Base-by-base conservation (phyloP, 2,113 vertebrate genomes). In the Agapornis roseicollis region DNA sequence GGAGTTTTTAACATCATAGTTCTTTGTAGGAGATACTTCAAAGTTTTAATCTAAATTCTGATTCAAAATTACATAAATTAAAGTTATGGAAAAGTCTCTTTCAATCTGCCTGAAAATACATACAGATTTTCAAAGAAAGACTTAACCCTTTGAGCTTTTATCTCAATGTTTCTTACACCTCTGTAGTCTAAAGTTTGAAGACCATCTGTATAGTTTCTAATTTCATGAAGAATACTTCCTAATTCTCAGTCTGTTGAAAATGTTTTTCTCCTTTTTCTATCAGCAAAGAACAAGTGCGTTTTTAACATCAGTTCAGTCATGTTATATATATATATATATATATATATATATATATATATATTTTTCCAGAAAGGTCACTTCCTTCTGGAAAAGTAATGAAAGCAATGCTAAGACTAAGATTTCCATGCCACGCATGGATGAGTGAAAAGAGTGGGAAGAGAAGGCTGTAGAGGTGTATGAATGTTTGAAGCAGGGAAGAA, bases 31-130 rank as follows among this genome's bases (percentile, higher is more conserved):
- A 93, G 65, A 73, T 37, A 84, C 76, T 86, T 85, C 58, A 33
- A 93, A 53, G 70, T 72, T 92, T 85, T 93, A 88, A 90, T 80
- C 33, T 80, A 50, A 85, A 82, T 64, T 93, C 80, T 90, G 18
- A 80, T 91, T 91, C 73, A 79, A 63, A 90, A 58, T 47, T 90
- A 47, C 60, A 85, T 95, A 33, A 42, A 41, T 93, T 81, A 84
- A 16, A 47, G 23, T 71, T 73, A 53, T 3, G 61, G 55, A 90
- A 93, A 89, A 41, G 31, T 24, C 60, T 73, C 19, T 78, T 61
- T 17, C 77, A 52, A 42, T 66, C 35, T 76, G 23, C 58, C 60
- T 80, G 65, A 68, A 85, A 87, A 79, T 7, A 58, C 7, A 3
- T 50, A 13, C 3, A 13, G 8, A 23, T 69, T 85, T 61, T 31